Evolutionary conservation across 2,888 invertebrate species (phyloP), one percentile per base, ranked within the genome.

Genomic region (Ennomos quercinarius): DNA sequence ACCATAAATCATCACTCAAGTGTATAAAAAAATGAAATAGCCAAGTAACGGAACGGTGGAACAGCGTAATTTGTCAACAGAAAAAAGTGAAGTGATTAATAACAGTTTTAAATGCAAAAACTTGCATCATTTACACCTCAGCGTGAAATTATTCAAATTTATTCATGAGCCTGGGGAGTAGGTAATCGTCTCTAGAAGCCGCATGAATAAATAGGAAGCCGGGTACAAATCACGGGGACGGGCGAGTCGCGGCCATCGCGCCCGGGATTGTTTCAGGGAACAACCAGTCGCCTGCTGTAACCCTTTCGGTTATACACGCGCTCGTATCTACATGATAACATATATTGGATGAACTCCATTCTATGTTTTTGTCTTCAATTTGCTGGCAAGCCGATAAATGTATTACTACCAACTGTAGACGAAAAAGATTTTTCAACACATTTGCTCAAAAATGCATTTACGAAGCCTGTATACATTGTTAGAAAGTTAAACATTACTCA

Each of bases 51-150:
- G 57, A 41, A 45, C 59, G 51, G 59, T 68, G 69, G 71, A 63
- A 63, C 64, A 64, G 57, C 61, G 69, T 77, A 78, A 80, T 84
- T 84, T 83, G 78, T 81, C 76, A 80, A 73, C 76, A 74, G 69
- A 77, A 80, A 17, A 80, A 82, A 79, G 70, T 80, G 77, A 83
- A 85, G 80, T 78, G 79, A 88, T 87, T 87, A 87, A 86, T 85
- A 88, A 84, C 81, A 76, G 82, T 87, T 87, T 86, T 82, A 83
- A 87, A 89, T 87, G 87, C 85, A 88, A 87, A 89, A 90, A 89
- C 86, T 89, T 88, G 87, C 89, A 88, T 87, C 87, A 86, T 89
- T 90, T 86, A 86, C 88, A 88, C 87, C 86, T 89, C 81, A 78
- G 80, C 82, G 77, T 75, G 79, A 78, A 83, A 88, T 89, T 90